phyloP scores from a whole-genome alignment of 2,113 vertebrate genomes.

The Centropristis striata region DNA sequence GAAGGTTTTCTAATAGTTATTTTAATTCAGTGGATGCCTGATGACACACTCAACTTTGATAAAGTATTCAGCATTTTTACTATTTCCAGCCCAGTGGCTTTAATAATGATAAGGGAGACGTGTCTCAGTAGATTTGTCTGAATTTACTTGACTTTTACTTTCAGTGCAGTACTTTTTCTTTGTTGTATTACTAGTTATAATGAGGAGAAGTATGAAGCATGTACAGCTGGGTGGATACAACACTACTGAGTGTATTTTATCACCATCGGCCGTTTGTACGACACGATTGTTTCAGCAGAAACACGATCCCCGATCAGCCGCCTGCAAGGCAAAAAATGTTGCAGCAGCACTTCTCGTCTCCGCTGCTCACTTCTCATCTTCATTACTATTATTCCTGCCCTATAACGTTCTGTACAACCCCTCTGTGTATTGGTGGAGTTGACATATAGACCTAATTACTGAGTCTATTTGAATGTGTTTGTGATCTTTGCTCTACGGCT shows the following conservation, averaged over 20 bases:
- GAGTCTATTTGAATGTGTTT: conserved; percentile 31
- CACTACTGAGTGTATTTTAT: background rate
- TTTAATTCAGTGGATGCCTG: too few relatives aligned
- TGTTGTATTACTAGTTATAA: too few relatives aligned
- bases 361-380: conserved; percentile 19
- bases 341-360: conserved; percentile 9
- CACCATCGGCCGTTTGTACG: background rate
- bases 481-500: conserved; percentile 42
- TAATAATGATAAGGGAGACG: background rate
- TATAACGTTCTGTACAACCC: background rate
- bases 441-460: conserved; percentile 50
- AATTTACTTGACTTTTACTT: background rate
- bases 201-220: background rate
- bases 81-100: background rate
- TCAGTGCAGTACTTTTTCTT: background rate
- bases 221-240: too few relatives aligned
- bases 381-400: conserved; percentile 8
- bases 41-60: too few relatives aligned
- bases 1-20: too few relatives aligned
- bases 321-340: background rate
- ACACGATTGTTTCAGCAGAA: conserved; percentile 1
- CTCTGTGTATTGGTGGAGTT: conserved; percentile 7
- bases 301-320: background rate
- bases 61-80: too few relatives aligned
- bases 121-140: background rate